Evolutionary conservation across 2,888 invertebrate species (phyloP).

Genomic region (Plagodis dolabraria): DNA sequence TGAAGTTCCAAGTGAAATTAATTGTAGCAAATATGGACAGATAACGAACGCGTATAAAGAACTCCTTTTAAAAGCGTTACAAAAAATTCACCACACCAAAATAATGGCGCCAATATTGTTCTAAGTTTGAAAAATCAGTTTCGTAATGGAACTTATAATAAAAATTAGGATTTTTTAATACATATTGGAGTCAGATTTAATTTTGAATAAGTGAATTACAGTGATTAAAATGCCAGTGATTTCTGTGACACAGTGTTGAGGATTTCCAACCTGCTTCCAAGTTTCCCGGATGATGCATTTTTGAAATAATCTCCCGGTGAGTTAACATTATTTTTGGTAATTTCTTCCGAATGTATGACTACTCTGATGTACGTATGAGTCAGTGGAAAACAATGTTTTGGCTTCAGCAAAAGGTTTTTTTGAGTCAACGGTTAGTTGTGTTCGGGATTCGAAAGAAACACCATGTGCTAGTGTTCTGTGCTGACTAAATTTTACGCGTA

Average conservation of each 20-base stretch:
- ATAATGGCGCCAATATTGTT: too few species aligned
- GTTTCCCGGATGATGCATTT: slow-evolving; percentile 24
- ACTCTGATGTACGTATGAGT: not conserved
- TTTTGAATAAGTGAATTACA: not conserved
- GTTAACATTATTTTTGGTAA: slow-evolving; percentile 32
- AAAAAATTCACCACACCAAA: not conserved
- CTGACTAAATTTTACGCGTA: too few species aligned
- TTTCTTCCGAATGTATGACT: slow-evolving; percentile 20
- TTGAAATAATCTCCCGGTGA: slow-evolving; percentile 32
- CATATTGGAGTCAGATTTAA: not conserved
- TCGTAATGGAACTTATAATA: too few species aligned
- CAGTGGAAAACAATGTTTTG: not conserved
- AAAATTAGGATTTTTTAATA: too few species aligned
- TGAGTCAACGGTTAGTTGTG: slow-evolving; percentile 11
- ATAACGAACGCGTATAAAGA: not conserved
- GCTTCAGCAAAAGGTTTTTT: not conserved
- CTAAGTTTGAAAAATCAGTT: too few species aligned
- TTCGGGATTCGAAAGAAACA: slow-evolving; percentile 6
- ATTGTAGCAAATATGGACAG: not conserved
- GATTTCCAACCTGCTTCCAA: slow-evolving; percentile 7
- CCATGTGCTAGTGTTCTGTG: slow-evolving; percentile 1
- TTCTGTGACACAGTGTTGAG: slow-evolving; percentile 23
- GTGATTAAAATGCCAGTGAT: slow-evolving; percentile 2
- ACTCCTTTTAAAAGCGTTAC: not conserved
- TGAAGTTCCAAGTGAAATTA: not conserved